phyloP scores from a whole-genome alignment of 2,113 vertebrate genomes.

The Patagioenas fasciata region DNA sequence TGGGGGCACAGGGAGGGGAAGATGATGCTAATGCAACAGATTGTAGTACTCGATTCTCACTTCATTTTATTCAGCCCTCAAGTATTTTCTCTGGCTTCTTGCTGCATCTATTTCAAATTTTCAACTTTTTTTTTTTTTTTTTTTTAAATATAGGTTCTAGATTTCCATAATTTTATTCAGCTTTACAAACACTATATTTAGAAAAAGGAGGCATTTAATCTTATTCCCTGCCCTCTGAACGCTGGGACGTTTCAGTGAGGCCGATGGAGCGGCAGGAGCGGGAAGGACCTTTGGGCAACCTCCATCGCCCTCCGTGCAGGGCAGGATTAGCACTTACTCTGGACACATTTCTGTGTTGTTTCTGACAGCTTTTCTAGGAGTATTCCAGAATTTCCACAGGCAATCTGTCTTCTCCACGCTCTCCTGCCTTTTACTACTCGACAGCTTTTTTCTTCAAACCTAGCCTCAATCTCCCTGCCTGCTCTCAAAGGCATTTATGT shows the following conservation, averaged over 20 bases:
- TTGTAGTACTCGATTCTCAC: not conserved
- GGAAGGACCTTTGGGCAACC: not conserved
- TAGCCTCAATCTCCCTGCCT: not conserved
- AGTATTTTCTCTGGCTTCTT: not conserved
- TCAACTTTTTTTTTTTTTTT: not conserved
- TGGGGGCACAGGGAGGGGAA: not conserved
- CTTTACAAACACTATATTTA: not conserved
- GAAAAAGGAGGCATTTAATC: not conserved
- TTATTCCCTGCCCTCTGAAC: not conserved
- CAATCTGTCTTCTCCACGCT: not conserved
- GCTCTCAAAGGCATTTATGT: not conserved
- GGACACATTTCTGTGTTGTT: not conserved
- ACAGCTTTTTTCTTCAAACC: not conserved
- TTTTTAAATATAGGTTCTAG: not conserved
- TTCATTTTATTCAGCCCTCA: not conserved
- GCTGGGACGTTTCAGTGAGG: not conserved
- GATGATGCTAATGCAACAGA: not conserved
- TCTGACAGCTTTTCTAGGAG: slow-evolving; percentile 1
- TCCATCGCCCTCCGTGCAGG: not conserved
- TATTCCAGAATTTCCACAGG: slow-evolving; percentile 8
- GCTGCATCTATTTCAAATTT: not conserved
- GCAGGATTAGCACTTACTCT: not conserved
- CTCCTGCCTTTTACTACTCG: not conserved
- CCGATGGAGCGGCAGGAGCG: not conserved
- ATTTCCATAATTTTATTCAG: not conserved